Evolutionary conservation across 2,888 invertebrate species (phyloP).

Genomic region (Poecilus cupreus): DNA sequence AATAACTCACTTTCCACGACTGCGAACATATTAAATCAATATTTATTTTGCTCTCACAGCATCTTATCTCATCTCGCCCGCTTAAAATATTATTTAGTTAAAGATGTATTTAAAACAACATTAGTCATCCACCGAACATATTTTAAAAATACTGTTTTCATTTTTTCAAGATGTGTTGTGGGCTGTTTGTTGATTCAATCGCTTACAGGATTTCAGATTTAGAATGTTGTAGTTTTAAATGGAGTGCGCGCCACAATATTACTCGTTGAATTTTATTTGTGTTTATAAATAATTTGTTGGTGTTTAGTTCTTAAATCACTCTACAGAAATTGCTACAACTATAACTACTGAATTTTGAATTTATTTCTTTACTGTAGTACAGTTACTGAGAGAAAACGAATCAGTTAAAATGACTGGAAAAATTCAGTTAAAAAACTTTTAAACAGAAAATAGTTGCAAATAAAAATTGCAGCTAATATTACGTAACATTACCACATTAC

Average conservation of each 20-base stretch:
- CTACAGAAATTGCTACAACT: too few species aligned
- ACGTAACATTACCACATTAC: too few species aligned
- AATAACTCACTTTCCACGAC: not conserved
- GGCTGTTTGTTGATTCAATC: not conserved
- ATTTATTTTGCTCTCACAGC: not conserved
- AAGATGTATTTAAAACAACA: slow-evolving; percentile 10
- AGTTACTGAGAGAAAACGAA: too few species aligned
- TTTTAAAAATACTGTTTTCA: not conserved
- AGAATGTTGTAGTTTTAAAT: not conserved
- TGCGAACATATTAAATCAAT: slow-evolving; percentile 4
- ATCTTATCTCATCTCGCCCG: not conserved
- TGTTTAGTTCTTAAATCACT: too few species aligned
- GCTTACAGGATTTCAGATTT: not conserved
- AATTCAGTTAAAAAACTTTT: too few species aligned
- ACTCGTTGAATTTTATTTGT: too few species aligned
- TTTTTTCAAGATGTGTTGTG: not conserved
- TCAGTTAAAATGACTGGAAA: too few species aligned
- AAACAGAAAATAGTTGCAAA: too few species aligned
- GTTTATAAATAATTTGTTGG: too few species aligned
- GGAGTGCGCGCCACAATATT: not conserved
- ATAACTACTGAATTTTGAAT: too few species aligned
- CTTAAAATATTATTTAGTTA: slow-evolving; percentile 9
- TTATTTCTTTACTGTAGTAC: too few species aligned
- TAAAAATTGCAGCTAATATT: too few species aligned
- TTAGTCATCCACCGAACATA: not conserved